Conservation (phyloP, 2,113 vertebrate genomes). For the Corythornis madagascariensis region DNA sequence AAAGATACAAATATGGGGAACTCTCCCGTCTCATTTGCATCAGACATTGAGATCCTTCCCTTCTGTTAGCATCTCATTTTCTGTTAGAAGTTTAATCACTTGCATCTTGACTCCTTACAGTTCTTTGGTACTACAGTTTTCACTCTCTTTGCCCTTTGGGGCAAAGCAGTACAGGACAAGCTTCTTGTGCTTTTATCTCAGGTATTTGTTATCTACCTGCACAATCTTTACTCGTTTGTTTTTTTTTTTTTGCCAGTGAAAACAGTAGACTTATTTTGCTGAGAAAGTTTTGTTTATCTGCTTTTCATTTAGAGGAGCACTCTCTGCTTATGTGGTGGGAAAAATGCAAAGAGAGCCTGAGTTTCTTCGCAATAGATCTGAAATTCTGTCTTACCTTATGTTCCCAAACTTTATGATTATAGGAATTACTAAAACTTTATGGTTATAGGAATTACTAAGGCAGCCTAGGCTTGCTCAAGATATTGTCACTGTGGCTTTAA, state of each 20-base stretch:
- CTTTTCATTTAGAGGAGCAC: neutral
- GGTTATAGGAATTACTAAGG: neutral
- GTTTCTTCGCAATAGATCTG: neutral
- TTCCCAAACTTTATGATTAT: neutral
- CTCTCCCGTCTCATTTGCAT: neutral
- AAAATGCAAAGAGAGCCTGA: neutral
- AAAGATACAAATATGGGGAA: neutral
- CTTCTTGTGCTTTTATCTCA: neutral
- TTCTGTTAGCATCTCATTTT: neutral
- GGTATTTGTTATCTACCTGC: neutral
- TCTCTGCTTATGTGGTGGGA: neutral
- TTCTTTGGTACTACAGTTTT: neutral
- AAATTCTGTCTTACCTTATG: neutral
- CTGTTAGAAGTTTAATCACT: neutral
- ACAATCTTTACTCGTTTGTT: neutral
- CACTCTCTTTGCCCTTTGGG: neutral
- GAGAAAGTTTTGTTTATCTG: neutral
- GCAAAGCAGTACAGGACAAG: neutral
- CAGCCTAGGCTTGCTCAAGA: neutral
- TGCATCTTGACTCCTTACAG: neutral
- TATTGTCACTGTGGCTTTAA: neutral
- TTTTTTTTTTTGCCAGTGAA: neutral
- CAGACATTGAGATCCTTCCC: neutral
- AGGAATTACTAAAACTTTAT: neutral
- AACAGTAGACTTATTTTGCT: neutral